These are phyloP conservation scores for Heterotilapia buettikoferi DNA, from an alignment of 2,113 vertebrate genomes.

Conservation along the genomic window DNA sequence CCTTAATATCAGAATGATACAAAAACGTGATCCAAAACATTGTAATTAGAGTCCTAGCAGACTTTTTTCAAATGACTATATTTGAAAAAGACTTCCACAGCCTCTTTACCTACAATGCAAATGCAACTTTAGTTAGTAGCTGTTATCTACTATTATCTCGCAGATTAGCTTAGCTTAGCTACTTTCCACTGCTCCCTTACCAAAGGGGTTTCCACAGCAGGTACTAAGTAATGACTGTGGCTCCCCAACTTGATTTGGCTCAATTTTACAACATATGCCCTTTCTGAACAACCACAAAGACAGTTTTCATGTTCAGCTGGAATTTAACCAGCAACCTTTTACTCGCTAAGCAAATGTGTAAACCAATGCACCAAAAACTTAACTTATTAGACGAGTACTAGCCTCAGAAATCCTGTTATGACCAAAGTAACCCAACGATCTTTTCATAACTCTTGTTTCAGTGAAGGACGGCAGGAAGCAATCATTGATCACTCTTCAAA, in stretches of 20 bases:
- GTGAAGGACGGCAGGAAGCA: background rate
- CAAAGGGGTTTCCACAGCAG: background rate
- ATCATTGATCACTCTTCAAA: slow-evolving; percentile 24
- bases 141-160: background rate
- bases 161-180: background rate
- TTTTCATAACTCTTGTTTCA: slow-evolving; percentile 13
- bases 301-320: background rate
- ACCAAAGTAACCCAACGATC: slow-evolving; percentile 10
- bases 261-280: background rate
- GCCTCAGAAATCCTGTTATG: background rate
- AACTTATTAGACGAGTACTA: background rate
- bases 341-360: background rate
- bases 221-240: background rate
- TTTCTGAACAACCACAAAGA: background rate
- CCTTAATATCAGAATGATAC: too few species aligned
- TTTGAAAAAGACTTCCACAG: background rate
- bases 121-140: background rate
- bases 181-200: background rate
- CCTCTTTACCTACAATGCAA: background rate
- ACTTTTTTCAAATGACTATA: background rate
- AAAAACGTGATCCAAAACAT: background rate
- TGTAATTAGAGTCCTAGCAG: background rate
- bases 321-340: background rate
- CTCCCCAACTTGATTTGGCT: background rate
- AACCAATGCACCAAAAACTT: background rate